Evolutionary conservation across 2,888 invertebrate species (phyloP).

Genomic region (Phrixothrix hirtus): DNA sequence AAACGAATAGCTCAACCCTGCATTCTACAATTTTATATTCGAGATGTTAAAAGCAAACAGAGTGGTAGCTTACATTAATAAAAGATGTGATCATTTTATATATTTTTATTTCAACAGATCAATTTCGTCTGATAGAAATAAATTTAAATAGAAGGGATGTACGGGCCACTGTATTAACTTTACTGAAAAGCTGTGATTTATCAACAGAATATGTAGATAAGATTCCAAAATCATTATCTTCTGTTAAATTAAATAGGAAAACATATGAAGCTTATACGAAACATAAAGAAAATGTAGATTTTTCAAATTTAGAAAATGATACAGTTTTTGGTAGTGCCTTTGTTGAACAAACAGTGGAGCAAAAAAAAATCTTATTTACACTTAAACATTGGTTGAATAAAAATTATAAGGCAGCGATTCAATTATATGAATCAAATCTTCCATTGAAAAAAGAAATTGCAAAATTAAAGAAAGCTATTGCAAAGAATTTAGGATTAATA

Average conservation of each 20-base stretch:
- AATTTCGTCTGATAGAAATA: slow-evolving; percentile 75
- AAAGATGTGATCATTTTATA: slow-evolving; percentile 3
- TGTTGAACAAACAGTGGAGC: slow-evolving; percentile 57
- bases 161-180: slow-evolving; percentile 72
- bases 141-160: slow-evolving; percentile 70
- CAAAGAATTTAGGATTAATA: slow-evolving; percentile 61
- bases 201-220: slow-evolving; percentile 86
- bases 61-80: too few relatives aligned
- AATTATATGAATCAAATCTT: slow-evolving; percentile 66
- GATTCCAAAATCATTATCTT: slow-evolving; percentile 59
- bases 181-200: slow-evolving; percentile 80
- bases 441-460: slow-evolving; percentile 76
- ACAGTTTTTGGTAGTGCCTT: slow-evolving; percentile 59
- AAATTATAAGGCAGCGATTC: slow-evolving; percentile 69
- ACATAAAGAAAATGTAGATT: slow-evolving; percentile 45
- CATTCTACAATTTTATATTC: slow-evolving; percentile 79
- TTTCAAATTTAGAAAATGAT: slow-evolving; percentile 57
- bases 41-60: slow-evolving; percentile 60
- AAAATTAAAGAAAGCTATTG: slow-evolving; percentile 64
- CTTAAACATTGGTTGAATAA: slow-evolving; percentile 71
- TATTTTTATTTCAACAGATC: slow-evolving; percentile 54
- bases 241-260: background rate
- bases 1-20: slow-evolving; percentile 64
- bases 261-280: slow-evolving; percentile 8
- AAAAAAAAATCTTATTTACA: slow-evolving; percentile 49